A percentile compares a stretch with the other conserved stretches of the same genome.
phyloP scores from a whole-genome alignment of 2,888 invertebrate species.

The Gnatocerus cornutus region DNA sequence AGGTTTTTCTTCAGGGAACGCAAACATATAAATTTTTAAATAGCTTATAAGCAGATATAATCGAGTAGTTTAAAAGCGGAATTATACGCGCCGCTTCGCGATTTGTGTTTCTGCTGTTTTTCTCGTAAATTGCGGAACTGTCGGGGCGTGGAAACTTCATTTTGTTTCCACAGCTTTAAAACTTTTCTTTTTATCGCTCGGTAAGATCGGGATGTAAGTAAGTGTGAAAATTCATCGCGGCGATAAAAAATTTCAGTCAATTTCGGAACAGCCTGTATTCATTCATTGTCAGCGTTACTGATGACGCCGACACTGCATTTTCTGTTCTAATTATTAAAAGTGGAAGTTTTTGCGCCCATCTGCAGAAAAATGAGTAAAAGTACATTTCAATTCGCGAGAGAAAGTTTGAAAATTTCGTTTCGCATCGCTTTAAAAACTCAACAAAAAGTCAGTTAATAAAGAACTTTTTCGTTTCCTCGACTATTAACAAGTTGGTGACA shows the following conservation, averaged over 20 bases:
- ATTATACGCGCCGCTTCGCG: background rate
- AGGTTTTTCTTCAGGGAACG: constrained; percentile 4
- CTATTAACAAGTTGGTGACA: constrained; percentile 2
- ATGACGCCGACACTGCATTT: background rate
- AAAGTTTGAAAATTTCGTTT: constrained; percentile 4
- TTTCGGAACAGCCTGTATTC: background rate
- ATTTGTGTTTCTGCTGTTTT: background rate
- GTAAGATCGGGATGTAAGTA: background rate
- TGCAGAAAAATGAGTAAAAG: background rate
- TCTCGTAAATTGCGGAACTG: background rate
- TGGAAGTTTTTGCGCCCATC: background rate
- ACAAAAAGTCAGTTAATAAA: background rate
- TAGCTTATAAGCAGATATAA: constrained; percentile 17
- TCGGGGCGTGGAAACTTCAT: background rate
- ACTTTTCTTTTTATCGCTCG: background rate
- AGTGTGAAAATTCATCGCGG: background rate
- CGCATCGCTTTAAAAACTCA: background rate
- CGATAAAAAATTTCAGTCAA: background rate
- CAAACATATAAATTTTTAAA: constrained; percentile 16
- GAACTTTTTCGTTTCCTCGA: constrained; percentile 2
- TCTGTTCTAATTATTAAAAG: background rate
- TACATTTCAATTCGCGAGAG: background rate
- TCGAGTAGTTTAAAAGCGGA: background rate
- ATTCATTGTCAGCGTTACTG: background rate
- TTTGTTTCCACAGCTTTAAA: constrained; percentile 4